Evolutionary conservation across 2,888 invertebrate genomes (phyloP).

Genomic region (Endotricha flammealis): DNA sequence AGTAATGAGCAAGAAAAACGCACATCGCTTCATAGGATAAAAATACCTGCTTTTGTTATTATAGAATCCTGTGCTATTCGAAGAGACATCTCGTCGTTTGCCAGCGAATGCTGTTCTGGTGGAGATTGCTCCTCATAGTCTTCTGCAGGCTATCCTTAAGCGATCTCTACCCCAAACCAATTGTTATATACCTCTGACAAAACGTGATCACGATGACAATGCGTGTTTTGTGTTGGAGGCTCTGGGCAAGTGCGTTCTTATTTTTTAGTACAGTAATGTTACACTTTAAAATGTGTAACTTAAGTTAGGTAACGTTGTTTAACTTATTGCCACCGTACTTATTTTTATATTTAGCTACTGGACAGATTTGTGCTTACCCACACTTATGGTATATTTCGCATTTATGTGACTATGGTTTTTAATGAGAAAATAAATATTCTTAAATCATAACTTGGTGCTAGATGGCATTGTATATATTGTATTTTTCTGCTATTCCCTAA

Average conservation of each 20-base stretch:
- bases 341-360: no score
- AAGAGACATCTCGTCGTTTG: constrained; percentile 86
- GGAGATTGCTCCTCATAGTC: constrained; percentile 93
- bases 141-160: constrained; percentile 91
- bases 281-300: background rate
- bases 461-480: background rate
- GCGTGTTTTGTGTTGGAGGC: constrained; percentile 75
- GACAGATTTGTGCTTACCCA: no score
- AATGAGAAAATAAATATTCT: no score
- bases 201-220: constrained; percentile 81
- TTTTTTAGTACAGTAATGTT: background rate
- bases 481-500: background rate
- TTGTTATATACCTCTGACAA: constrained; percentile 85
- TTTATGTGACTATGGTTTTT: no score
- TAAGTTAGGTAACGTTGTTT: no score
- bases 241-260: constrained; percentile 79
- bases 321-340: no score
- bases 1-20: no score
- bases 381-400: no score
- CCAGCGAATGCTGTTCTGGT: constrained; percentile 88
- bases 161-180: constrained; percentile 82
- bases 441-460: background rate
- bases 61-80: constrained; percentile 84
- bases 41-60: constrained; percentile 2
- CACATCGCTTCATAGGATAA: no score